Evolutionary conservation across 1,140 invertebrate species (phyloP), one percentile per base, ranked within the genome.

Genomic region (Sitophilus oryzae): DNA sequence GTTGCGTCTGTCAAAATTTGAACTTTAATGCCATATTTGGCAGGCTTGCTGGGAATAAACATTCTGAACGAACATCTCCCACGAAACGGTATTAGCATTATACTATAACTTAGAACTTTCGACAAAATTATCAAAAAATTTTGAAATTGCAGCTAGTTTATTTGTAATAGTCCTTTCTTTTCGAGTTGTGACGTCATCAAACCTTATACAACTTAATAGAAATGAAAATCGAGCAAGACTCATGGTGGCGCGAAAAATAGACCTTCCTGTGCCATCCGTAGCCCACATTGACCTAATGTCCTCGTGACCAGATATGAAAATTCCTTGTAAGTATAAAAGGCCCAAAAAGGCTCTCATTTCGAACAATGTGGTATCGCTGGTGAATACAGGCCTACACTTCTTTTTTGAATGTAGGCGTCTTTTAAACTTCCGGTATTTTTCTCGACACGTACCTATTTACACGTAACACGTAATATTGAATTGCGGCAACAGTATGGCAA

Each of bases 221-320:
- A 50, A 50, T n/a, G 19, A 44, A 25, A 49, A 56, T 19, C 54
- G 11, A 15, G 37, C 30, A 21, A 56, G 22, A 21, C 36, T 19
- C 54, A 56, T 56, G 1, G 34, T 56, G 30, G 47, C 40, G 9
- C 54, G 34, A 49, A 56, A 51, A 23, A 53, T n/a, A 30, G 8
- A 0, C 21, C 51, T n/a, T n/a, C 30, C 51, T 19, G 51, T 53
- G 11, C 51, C 51, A 45, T 53, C 42, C 0, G 40, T 53, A 11
- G 51, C 51, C 34, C 42, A 53, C 10, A 53, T 15, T 14, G 14
- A 14, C 45, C 22, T 47, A 18, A 36, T 18, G 45, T 47, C 34
- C 19, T 47, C 45, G 11, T 47, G 15, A 9, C 1, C 43, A 11
- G 42, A 53, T 41, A 45, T 45, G 15, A 53, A 45, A 20, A 53